phyloP scores from a whole-genome alignment of 2,888 invertebrate species.

The Anorthoa munda region DNA sequence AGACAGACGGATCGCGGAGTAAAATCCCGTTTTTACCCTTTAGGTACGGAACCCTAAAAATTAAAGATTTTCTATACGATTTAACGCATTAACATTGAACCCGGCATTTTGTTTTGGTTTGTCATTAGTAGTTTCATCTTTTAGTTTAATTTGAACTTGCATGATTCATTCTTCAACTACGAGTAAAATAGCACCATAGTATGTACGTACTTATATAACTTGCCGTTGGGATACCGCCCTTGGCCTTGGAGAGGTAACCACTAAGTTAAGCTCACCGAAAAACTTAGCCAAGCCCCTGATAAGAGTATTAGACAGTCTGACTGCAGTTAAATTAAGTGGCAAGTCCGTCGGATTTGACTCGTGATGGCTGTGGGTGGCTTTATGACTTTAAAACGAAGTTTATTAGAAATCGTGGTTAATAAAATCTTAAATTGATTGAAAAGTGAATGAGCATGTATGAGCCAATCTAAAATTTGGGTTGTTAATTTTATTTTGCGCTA shows the following conservation, averaged over 20 bases:
- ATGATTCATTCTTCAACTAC: background rate
- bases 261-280: slow-evolving; percentile 23
- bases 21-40: too few species aligned
- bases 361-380: background rate
- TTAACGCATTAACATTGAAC: too few species aligned
- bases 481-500: too few species aligned
- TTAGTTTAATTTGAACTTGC: background rate
- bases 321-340: slow-evolving; percentile 32
- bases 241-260: slow-evolving; percentile 16
- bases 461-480: too few species aligned
- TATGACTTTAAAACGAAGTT: background rate
- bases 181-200: background rate
- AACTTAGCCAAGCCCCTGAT: slow-evolving; percentile 49
- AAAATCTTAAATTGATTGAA: background rate
- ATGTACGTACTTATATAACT: background rate
- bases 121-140: too few species aligned
- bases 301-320: slow-evolving; percentile 39
- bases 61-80: too few species aligned
- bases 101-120: too few species aligned
- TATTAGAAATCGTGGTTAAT: background rate
- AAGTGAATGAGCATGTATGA: background rate
- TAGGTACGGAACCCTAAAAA: too few species aligned
- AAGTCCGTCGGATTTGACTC: slow-evolving; percentile 15
- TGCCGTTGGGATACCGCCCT: slow-evolving; percentile 4
- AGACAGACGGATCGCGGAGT: too few species aligned